Evolutionary conservation across 2,888 invertebrate species (phyloP).

Genomic region (Chalcis sispes): DNA sequence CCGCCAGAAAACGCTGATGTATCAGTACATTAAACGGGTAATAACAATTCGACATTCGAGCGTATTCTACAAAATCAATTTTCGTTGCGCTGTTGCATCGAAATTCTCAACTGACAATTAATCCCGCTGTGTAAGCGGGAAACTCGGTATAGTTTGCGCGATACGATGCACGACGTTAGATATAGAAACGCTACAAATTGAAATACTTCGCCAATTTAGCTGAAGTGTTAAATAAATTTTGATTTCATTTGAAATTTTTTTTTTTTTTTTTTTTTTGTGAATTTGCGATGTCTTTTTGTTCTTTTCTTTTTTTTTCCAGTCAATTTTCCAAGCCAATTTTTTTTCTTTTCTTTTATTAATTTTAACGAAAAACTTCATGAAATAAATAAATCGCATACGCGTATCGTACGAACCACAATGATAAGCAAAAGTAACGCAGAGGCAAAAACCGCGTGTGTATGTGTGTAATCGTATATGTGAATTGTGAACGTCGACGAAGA

Average conservation of each 20-base stretch:
- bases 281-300: too few species aligned
- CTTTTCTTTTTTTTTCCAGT: too few species aligned
- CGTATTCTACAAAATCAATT: constrained; percentile 18
- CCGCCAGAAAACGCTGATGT: not conserved
- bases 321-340: too few species aligned
- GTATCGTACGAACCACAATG: too few species aligned
- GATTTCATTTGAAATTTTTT: constrained; percentile 7
- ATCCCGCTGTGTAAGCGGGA: constrained; percentile 13
- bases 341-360: too few species aligned
- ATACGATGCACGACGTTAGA: not conserved
- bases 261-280: too few species aligned
- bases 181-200: constrained; percentile 4
- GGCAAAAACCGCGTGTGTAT: too few species aligned
- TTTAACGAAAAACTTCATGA: too few species aligned
- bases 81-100: not conserved
- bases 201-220: constrained; percentile 5
- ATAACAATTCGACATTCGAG: not conserved
- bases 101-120: constrained; percentile 33
- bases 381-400: too few species aligned
- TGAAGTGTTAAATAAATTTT: not conserved
- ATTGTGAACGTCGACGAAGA: too few species aligned
- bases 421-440: too few species aligned
- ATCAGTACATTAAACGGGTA: not conserved
- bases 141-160: constrained; percentile 5
- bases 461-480: too few species aligned